Evolutionary conservation across 2,888 invertebrate genomes (phyloP), one percentile per base, ranked within the genome.

Genomic region (Scaeva pyrastri): DNA sequence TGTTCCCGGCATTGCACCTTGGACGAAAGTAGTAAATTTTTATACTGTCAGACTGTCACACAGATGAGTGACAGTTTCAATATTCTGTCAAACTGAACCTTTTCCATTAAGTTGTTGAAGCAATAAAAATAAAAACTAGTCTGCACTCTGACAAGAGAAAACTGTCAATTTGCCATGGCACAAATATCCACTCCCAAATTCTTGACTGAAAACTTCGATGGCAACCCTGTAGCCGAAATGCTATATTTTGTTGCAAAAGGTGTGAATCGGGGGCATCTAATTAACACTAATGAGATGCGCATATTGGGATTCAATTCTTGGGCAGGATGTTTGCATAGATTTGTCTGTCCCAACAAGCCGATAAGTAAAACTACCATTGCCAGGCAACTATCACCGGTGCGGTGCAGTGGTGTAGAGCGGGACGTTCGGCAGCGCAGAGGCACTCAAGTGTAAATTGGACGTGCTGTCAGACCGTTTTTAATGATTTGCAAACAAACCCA

Each of bases 221-320:
- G 68, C 52, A 68, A 68, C 68, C 68, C 68, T 68, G 23, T 7
- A 2, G 16, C 1, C 12, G n/a, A 41, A 39, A 19, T 76, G 36
- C 31, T 68, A 19, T 23, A 81, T 62, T 71, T 64, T 74, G 73
- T 75, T 74, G 64, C 77, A 66, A 58, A 60, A 82, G 82, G 86
- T 82, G 86, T 71, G 77, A 86, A 74, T 86, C 74, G 58, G 74
- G 64, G 52, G 45, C 74, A 82, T 77, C 82, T 86, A 86, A 86
- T 86, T 82, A 86, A 86, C 86, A 74, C 86, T 86, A 86, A 86
- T 82, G 86, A 86, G 86, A 86, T 82, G 86, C 74, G 74, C 74
- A 82, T 68, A 85, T 78, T 77, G 60, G 76, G 68, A 81, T 80
- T 68, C 64, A 52, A 50, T 74, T 56, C 78, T 74, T 62, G 83